Base-by-base conservation (phyloP, 2,113 vertebrate species). In the Thamnophis sirtalis region DNA sequence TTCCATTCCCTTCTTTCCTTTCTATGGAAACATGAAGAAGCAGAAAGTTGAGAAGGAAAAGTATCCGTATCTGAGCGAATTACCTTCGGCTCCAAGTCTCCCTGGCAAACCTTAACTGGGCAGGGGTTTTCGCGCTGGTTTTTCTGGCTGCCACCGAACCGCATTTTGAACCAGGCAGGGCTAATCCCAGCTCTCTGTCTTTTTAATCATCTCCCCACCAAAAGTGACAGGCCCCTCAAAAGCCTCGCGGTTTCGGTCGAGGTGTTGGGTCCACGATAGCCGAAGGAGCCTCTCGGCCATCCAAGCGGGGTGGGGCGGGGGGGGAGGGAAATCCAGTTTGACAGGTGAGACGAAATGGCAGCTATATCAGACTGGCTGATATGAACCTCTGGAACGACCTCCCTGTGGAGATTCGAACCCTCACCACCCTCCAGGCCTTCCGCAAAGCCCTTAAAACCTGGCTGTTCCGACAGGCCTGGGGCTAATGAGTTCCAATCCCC, bases 291-390 rank as follows among this genome's bases (percentile, higher is more conserved):
- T 91, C 92, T 24, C 22, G 68, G n/a, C 92, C 54, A 43, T 9
- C 93, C 17, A 43, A 0, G 5, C 0, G 0, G 3, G 68, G 49
- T 1, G 43, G 43, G 43, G 43, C 0, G 3, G 68, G 49, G 43
- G 43, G 43, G 43, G 43, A 3, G 68, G 49, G 38, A 15, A 90
- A 15, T 21, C 0, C 3, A 1, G 28, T 24, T 28, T 89, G 93
- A 88, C 63, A 84, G 89, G 88, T 21, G 89, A 84, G 91, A 55
- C 33, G 80, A 56, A 89, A 43, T 48, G 87, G 73, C n/a, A 54
- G 26, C 21, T 9, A 6, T 56, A 6, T 60, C 50, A 84, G n/a
- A 0, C 13, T 1, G 0, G n/a, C n/a, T n/a, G n/a, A n/a, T n/a
- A n/a, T n/a, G n/a, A n/a, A n/a, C n/a, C n/a, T n/a, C n/a, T n/a